Base-by-base conservation (phyloP, 2,888 invertebrate species). In the Papilio protenor region DNA sequence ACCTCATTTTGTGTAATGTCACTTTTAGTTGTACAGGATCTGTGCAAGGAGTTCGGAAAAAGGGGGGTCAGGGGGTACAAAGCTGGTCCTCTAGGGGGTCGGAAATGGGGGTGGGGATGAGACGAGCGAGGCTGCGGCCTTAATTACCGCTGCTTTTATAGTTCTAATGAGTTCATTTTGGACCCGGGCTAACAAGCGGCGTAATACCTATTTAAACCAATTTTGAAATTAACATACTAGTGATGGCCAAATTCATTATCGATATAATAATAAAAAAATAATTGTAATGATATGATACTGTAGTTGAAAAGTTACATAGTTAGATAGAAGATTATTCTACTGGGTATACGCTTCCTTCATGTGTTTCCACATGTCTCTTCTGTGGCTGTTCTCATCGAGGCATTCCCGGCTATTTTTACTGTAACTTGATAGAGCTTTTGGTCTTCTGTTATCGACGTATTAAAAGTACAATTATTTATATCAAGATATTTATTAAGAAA, bases 71-170 rank as follows among this genome's bases (percentile, higher is more conserved):
- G 86, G 84, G 89, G 89, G 82, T 85, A 85, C 85, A 87, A 87
- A 87, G 85, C 87, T 76, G 57, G 69, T 78, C 72, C 52, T 85
- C 84, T 75, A 77, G 77, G 85, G 78, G 85, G 85, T 83, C 84
- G 85, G 86, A 86, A 84, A 84, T 83, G 85, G 83, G 83, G 83
- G 85, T 79, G 81, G 83, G 83, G 79, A 83, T 83, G 84, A 83
- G 83, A 84, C 81, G 82, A 84, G 84, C 83, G 85, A 87, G 87
- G 88, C 89, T 86, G 88, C 87, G 92, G 91, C 89, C 92, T 93
- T 96, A 96, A 96, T 96, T 96, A 96, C 96, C 96, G 95, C 95
- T 94, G 96, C 96, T 96, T 96, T 96, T 96, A 96, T 96, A 96
- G 96, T 96, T 96, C 96, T 96, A 96, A 96, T 96, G 96, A 96